phyloP scores from a whole-genome alignment of 2,113 vertebrate genomes.

The Anthoscopus minutus region DNA sequence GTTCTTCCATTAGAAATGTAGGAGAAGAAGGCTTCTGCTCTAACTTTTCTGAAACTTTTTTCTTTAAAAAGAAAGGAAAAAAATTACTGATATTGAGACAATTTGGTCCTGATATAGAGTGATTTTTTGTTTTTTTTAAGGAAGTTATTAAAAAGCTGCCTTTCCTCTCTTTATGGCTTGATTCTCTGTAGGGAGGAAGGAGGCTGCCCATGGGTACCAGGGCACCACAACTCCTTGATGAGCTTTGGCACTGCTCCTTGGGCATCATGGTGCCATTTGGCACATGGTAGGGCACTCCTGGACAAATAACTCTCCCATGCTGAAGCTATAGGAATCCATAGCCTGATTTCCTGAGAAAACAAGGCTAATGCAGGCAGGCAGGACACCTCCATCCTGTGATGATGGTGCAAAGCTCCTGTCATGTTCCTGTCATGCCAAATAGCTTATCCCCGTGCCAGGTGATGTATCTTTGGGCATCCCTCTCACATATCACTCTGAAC shows the following conservation, averaged over 20 bases:
- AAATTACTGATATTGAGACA: not conserved
- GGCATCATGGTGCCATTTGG: not conserved
- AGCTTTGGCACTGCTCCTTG: not conserved
- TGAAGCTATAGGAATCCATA: not conserved
- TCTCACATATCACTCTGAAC: not conserved
- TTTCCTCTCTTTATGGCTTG: constrained; percentile 35
- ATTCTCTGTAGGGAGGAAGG: not conserved
- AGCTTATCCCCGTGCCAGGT: not conserved
- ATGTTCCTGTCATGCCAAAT: not conserved
- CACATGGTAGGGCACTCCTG: not conserved
- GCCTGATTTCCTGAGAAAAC: not conserved
- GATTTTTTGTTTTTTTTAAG: not conserved
- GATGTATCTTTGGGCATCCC: not conserved
- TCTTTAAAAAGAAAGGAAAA: not conserved
- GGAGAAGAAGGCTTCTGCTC: not conserved
- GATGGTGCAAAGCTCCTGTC: not conserved
- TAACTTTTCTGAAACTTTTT: not conserved
- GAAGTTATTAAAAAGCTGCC: not conserved
- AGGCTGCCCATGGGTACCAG: not conserved
- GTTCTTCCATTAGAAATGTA: not conserved
- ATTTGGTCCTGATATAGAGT: constrained; percentile 23
- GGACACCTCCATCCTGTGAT: not conserved
- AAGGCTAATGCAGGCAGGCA: not conserved
- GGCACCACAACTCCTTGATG: not conserved
- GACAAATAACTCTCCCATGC: not conserved